Conservation (phyloP, 1,140 invertebrate genomes). For the Oryctes rhinoceros region DNA sequence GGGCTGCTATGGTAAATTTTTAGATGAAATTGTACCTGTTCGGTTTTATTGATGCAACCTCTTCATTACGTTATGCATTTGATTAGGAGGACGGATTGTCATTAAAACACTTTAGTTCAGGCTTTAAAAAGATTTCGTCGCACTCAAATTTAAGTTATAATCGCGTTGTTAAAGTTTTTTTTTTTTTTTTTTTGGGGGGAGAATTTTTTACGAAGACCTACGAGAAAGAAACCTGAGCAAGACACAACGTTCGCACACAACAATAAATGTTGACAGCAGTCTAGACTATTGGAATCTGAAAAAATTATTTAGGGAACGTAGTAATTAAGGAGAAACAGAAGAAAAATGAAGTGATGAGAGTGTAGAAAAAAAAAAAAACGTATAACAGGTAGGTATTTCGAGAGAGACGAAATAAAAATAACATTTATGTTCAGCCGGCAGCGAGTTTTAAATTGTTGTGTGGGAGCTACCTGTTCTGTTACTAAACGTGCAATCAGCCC, state of each 20-base stretch:
- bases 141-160: too few relatives aligned
- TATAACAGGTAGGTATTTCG: neutral
- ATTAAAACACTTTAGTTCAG: too few relatives aligned
- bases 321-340: neutral
- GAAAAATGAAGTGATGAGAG: neutral
- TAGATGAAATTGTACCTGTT: too few relatives aligned
- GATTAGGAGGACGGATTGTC: too few relatives aligned
- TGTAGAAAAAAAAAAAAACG: neutral
- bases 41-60: too few relatives aligned
- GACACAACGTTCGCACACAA: neutral
- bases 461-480: neutral
- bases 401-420: neutral
- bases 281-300: neutral
- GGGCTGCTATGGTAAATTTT: too few relatives aligned
- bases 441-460: neutral
- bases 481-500: neutral
- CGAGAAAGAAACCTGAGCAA: neutral
- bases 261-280: conserved; percentile 2
- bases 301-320: conserved; percentile 2
- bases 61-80: too few relatives aligned
- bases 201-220: neutral
- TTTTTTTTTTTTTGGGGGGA: too few relatives aligned
- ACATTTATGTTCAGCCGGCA: neutral
- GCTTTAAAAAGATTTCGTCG: too few relatives aligned
- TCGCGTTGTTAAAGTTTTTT: too few relatives aligned